phyloP scores from a whole-genome alignment of 2,888 invertebrate genomes.

The Exocentrus adspersus region DNA sequence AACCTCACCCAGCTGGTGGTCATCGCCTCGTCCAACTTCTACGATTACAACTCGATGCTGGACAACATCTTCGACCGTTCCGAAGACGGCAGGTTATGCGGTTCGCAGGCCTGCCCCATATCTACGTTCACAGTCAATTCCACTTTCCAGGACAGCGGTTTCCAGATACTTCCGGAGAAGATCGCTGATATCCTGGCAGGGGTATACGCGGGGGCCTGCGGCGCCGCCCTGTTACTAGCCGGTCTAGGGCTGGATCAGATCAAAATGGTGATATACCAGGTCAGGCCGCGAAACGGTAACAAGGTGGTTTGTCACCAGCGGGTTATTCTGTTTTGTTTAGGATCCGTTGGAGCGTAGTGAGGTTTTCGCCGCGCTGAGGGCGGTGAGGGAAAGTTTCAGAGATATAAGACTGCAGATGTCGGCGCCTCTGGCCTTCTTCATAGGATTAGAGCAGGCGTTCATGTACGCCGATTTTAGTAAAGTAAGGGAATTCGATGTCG shows the following conservation, averaged over 20 bases:
- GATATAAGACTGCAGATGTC: slow-evolving; percentile 76
- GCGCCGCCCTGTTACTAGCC: slow-evolving; percentile 60
- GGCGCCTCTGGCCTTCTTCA: slow-evolving; percentile 81
- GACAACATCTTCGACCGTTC: slow-evolving; percentile 67
- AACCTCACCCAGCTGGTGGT: slow-evolving; percentile 35
- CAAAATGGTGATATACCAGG: slow-evolving; percentile 67
- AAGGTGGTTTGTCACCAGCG: too few relatives aligned
- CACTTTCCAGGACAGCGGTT: slow-evolving; percentile 32
- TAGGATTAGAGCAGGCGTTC: slow-evolving; percentile 86
- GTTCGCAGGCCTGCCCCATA: slow-evolving; percentile 68
- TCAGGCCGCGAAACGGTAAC: slow-evolving; percentile 2
- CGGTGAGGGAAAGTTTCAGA: slow-evolving; percentile 66
- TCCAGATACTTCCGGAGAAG: slow-evolving; percentile 56
- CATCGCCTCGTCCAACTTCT: slow-evolving; percentile 35
- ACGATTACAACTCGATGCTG: slow-evolving; percentile 56
- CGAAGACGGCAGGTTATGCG: slow-evolving; percentile 69
- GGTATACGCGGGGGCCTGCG: slow-evolving; percentile 61
- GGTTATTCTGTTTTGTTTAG: too few relatives aligned
- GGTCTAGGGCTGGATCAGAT: slow-evolving; percentile 65
- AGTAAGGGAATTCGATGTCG: slow-evolving; percentile 61
- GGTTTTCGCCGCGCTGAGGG: slow-evolving; percentile 63
- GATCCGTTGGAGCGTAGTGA: slow-evolving; percentile 64
- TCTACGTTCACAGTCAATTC: slow-evolving; percentile 34
- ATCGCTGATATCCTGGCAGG: slow-evolving; percentile 60
- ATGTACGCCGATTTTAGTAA: slow-evolving; percentile 85